Evolutionary conservation across 1,140 invertebrate genomes (phyloP), one percentile per base, ranked within the genome.

Genomic region (Ganaspis sp.): DNA sequence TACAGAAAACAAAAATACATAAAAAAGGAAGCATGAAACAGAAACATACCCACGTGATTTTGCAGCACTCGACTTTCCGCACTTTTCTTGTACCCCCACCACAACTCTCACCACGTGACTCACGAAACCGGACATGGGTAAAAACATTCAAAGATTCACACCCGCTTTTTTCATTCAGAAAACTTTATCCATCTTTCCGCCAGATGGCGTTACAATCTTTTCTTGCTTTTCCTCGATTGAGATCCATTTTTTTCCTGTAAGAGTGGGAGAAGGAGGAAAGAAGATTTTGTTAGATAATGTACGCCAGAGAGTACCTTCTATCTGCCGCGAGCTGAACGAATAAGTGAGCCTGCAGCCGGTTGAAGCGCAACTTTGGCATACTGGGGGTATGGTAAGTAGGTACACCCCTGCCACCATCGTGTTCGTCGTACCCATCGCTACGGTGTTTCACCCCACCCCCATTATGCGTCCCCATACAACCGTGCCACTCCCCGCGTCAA

Each of bases 301-400:
- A 82, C 87, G 84, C 85, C 79, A 84, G 85, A 84, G 84, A 88
- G 69, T 45, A 45, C 37, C 88, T 88, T 84, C 88, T 88, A 87
- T 89, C 87, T 84, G 83, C 83, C 84, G 83, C 83, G 86, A 83
- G 85, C 83, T 80, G 37, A 54, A 38, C 77, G 81, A 84, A 77
- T 80, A 74, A 75, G 77, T 54, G 70, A 77, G 72, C 74, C 74
- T 54, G 19, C 82, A 87, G 85, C 84, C 81, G 84, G 85, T 85
- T 81, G 83, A 82, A 84, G 85, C 85, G 84, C 84, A 85, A 88
- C 85, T 88, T 85, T 87, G 87, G 84, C 86, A 87, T 89, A 88
- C 85, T 86, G 88, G 86, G 86, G 88, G 87, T 90, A 90, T 90
- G 89, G 86, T 90, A 90, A 90, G 88, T 90, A 90, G 89, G 83